Evolutionary conservation across 2,797 vertebrate species (phyloP).

Genomic region (Smutsia temminckii): DNA sequence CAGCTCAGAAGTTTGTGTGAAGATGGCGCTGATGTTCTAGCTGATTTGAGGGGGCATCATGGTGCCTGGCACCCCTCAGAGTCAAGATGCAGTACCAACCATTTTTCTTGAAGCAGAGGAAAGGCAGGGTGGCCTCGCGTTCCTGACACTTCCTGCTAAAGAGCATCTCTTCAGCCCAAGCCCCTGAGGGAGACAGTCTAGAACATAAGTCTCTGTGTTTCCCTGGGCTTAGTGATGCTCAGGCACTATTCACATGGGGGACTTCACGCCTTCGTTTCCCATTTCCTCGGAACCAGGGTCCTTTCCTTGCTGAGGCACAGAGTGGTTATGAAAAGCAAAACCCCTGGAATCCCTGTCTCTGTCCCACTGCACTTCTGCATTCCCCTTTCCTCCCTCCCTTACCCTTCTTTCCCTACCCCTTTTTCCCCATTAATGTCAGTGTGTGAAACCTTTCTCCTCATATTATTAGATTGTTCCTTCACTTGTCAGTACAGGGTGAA

Average conservation of each 20-base stretch:
- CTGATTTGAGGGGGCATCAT: neutral
- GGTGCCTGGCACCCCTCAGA: neutral
- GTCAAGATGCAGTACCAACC: neutral
- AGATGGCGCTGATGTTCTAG: neutral
- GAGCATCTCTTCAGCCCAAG: neutral
- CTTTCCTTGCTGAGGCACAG: neutral
- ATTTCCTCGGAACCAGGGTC: neutral
- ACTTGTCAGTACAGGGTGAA: neutral
- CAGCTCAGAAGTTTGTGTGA: neutral
- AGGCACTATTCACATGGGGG: rapidly evolving
- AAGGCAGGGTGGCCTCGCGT: neutral
- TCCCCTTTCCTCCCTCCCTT: neutral
- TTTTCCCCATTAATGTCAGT: neutral
- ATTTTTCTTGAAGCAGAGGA: neutral
- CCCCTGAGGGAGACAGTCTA: neutral
- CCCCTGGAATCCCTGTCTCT: neutral
- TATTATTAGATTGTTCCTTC: neutral
- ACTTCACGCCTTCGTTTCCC: neutral
- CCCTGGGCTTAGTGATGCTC: neutral
- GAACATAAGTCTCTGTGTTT: neutral
- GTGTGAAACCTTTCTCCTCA: neutral
- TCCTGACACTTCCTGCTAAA: neutral
- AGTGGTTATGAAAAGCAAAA: neutral
- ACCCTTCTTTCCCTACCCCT: neutral
- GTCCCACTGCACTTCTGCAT: neutral